Conservation (phyloP, 2,797 vertebrate genomes). For the Enteromius mattozi region DNA sequence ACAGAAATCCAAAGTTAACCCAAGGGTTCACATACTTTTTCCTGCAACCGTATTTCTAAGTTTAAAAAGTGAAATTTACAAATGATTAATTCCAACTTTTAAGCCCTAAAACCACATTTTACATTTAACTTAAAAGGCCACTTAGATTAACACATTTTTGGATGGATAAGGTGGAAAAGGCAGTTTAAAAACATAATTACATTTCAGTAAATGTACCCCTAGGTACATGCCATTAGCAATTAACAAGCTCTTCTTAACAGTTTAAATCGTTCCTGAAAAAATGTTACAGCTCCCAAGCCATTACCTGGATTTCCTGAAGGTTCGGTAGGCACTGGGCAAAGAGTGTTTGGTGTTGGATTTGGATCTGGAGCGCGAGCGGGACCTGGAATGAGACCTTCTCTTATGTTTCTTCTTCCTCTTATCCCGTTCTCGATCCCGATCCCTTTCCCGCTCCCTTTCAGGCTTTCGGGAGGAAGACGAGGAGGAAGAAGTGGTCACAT, state of each 20-base stretch:
- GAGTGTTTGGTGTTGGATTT: conserved; percentile 88
- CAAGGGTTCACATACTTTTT: neutral
- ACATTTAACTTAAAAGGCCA: conserved; percentile 27
- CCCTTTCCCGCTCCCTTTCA: conserved; percentile 53
- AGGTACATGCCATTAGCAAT: conserved; percentile 25
- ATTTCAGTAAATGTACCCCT: conserved; percentile 18
- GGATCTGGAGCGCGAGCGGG: conserved; percentile 82
- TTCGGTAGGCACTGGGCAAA: conserved; percentile 93
- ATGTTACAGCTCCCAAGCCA: neutral
- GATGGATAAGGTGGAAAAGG: neutral
- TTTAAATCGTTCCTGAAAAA: conserved; percentile 4
- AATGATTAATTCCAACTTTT: neutral
- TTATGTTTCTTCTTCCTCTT: conserved; percentile 96
- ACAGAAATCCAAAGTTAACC: neutral
- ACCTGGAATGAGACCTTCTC: conserved; percentile 86
- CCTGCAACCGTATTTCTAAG: neutral
- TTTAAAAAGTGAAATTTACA: neutral
- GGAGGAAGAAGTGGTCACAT: conserved; percentile 56
- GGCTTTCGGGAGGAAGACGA: conserved; percentile 54
- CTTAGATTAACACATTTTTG: conserved; percentile 27
- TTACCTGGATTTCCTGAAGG: conserved; percentile 87
- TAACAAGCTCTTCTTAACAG: conserved; percentile 22
- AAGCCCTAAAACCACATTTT: conserved; percentile 26
- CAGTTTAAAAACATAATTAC: conserved; percentile 26
- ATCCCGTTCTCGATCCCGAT: conserved; percentile 69